Percentiles rank a stretch among this genome's conserved stretches.
Evolutionary conservation across 2,888 invertebrate species (phyloP).

Genomic region (Cheilosia pagana): DNA sequence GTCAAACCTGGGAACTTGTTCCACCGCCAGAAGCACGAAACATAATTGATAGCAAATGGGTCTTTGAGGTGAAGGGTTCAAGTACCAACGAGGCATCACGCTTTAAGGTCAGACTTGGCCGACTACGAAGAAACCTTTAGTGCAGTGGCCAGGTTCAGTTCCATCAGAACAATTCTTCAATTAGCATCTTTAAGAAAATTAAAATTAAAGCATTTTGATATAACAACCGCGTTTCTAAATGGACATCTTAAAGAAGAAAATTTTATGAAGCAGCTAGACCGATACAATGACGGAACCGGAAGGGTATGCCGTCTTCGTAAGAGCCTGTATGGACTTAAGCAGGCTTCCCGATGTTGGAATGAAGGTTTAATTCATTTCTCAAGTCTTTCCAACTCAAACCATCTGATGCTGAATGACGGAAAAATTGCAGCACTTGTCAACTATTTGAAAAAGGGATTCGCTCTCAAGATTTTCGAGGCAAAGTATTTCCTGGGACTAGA

Average conservation of each 20-base stretch:
- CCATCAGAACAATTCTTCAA: conserved; percentile 61
- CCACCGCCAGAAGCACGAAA: not conserved
- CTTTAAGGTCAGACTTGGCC: conserved; percentile 77
- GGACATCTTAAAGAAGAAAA: conserved; percentile 59
- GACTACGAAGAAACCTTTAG: conserved; percentile 78
- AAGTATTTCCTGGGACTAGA: conserved; percentile 43
- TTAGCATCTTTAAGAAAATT: conserved; percentile 39
- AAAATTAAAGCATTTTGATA: conserved; percentile 15
- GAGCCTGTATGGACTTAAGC: conserved; percentile 71
- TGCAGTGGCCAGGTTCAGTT: conserved; percentile 76
- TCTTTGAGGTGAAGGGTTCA: conserved; percentile 76
- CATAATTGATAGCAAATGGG: conserved; percentile 63
- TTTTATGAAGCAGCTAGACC: conserved; percentile 57
- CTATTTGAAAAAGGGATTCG: conserved; percentile 16
- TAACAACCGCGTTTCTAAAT: conserved; percentile 52
- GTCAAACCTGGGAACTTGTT: not conserved
- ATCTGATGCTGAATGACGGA: conserved; percentile 76
- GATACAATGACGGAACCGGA: conserved; percentile 64
- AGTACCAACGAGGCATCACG: conserved; percentile 7
- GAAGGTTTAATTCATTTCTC: conserved; percentile 70
- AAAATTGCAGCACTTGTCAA: conserved; percentile 58
- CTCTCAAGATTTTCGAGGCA: conserved; percentile 13
- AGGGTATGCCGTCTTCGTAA: conserved; percentile 66
- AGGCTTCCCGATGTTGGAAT: conserved; percentile 72
- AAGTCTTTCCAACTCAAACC: conserved; percentile 71